Base-by-base conservation (phyloP, 2,113 vertebrate species). In the Gnathonemus echidnorhynchus region DNA sequence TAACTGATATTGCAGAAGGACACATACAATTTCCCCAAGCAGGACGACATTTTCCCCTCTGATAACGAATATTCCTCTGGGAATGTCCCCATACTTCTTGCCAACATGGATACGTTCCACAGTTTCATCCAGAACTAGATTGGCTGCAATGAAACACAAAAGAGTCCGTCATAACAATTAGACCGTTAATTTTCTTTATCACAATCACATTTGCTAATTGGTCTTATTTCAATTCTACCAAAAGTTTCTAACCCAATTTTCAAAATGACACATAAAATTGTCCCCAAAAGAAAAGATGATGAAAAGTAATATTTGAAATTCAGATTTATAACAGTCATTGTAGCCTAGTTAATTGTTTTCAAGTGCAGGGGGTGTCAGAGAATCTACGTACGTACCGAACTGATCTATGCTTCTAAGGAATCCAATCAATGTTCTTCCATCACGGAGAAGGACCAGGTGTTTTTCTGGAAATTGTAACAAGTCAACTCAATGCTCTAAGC, bases 61-160 rank as follows among this genome's bases (percentile, higher is more conserved):
- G 93, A 99, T 98, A 0, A 99, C 97, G 89, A 99, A 99, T 94
- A 99, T 99, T 92, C 98, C 98, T 92, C 98, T 96, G n/a, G 98
- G 98, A 92, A 99, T 99, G 95, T 99, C 98, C 19, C 98, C 98
- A 70, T 99, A 99, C 89, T 98, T 99, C 91, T 97, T 98, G 45
- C 98, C 98, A 91, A 99, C 98, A 24, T 99, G 98, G 95, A 99
- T 99, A 35, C 98, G 97, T 89, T 99, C 98, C 90, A 99, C 98
- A 0, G 98, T 99, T 94, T 99, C 98, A 93, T 99, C 98, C 88
- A 99, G 95, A 90, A 99, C 98, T 95, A 99, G 92, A 93, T 99
- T 99, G 11, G 98, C 98, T 99, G 94, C 19, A 31, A 86, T 91
- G 4, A 31, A 17, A 91, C 48, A 87, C 49, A 87, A 53, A 3